A percentile compares a stretch with the other conserved stretches of the same genome.
These are phyloP conservation scores for Struthidea cinerea DNA, from an alignment of 2,113 vertebrate species.

Conservation along the genomic window DNA sequence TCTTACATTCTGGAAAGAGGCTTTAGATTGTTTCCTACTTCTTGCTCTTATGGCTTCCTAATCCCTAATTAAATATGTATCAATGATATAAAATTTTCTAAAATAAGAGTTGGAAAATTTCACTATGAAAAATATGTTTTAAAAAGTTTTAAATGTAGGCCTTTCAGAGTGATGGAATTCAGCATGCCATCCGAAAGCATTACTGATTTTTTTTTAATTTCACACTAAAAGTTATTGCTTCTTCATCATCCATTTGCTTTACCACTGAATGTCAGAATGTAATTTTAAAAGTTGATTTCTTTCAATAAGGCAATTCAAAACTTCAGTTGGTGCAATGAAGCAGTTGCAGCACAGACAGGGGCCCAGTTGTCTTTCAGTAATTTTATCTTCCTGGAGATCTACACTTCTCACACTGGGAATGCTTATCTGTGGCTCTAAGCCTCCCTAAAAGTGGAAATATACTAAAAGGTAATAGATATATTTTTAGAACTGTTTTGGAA, in stretches of 20 bases:
- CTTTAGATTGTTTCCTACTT: not conserved
- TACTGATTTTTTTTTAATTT: not conserved
- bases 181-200: not conserved
- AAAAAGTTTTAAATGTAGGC: not conserved
- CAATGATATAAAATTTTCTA: not conserved
- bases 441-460: not conserved
- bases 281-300: not conserved
- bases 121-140: not conserved
- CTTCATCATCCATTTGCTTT: not conserved
- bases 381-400: not conserved
- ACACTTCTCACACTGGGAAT: not conserved
- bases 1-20: not conserved
- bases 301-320: not conserved
- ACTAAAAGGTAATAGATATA: not conserved
- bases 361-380: not conserved
- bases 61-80: not conserved
- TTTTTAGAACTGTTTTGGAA: not conserved
- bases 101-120: not conserved
- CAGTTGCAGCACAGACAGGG: not conserved
- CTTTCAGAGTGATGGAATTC: not conserved
- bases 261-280: not conserved
- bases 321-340: not conserved
- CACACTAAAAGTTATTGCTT: not conserved
- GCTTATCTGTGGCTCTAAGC: not conserved
- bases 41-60: not conserved